phyloP scores from a whole-genome alignment of 2,888 invertebrate genomes.

The Nomada goodeniana region DNA sequence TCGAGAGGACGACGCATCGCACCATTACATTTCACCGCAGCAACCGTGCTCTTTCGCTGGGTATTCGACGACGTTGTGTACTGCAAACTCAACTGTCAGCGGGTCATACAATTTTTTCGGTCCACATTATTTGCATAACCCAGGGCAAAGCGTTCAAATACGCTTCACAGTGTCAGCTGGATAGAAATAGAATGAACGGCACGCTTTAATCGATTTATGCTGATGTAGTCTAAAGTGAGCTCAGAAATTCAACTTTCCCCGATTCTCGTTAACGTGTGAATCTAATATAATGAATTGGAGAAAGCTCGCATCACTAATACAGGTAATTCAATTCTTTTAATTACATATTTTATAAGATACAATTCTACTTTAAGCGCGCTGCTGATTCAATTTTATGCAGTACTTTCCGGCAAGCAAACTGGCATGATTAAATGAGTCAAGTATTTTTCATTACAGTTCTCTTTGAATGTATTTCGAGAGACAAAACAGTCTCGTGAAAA shows the following conservation, averaged over 20 bases:
- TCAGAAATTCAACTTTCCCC: too few relatives aligned
- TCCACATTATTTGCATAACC: neutral
- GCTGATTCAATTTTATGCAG: neutral
- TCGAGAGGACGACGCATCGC: constrained; percentile 13
- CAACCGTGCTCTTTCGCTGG: constrained; percentile 19
- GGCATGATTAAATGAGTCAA: constrained; percentile 3
- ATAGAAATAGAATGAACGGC: too few relatives aligned
- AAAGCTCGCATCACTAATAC: too few relatives aligned
- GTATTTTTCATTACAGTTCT: neutral
- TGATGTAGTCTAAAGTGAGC: too few relatives aligned
- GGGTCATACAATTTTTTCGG: neutral
- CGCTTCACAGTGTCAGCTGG: too few relatives aligned
- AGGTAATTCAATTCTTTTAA: neutral
- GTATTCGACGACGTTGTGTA: constrained; percentile 20
- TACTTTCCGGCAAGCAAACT: neutral
- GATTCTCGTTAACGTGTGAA: too few relatives aligned
- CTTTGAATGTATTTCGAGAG: neutral
- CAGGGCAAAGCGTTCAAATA: too few relatives aligned
- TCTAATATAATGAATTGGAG: too few relatives aligned
- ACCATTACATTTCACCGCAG: constrained; percentile 29
- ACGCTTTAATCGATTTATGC: too few relatives aligned
- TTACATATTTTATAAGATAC: neutral
- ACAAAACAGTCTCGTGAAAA: neutral
- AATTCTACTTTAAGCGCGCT: too few relatives aligned
- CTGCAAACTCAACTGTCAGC: constrained; percentile 28